These are phyloP conservation scores for Hemicentrotus pulcherrimus DNA, from an alignment of 35 echinoderm and acorn worm species.

Conservation along the genomic window DNA sequence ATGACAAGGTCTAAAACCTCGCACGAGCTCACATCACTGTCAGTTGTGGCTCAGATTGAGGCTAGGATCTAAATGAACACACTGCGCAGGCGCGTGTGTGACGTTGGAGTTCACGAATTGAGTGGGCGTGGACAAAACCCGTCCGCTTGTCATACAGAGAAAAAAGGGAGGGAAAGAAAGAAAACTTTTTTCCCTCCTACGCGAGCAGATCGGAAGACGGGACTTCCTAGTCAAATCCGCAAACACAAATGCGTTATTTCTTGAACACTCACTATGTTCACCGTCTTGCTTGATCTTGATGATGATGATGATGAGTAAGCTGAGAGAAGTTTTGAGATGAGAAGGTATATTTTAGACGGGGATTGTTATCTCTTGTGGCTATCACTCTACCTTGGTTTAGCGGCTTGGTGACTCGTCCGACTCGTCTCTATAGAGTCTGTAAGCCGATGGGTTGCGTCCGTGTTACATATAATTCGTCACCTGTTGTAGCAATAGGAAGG, in stretches of 20 bases:
- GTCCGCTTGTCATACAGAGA: neutral
- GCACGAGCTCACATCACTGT: slow-evolving; percentile 1
- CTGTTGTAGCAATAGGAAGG: neutral
- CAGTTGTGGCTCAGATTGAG: neutral
- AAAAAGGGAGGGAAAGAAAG: neutral
- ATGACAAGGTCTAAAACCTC: neutral
- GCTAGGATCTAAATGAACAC: neutral
- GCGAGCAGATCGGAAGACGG: neutral
- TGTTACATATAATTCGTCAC: neutral
- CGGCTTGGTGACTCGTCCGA: neutral
- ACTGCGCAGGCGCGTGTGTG: neutral
- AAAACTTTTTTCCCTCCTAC: neutral
- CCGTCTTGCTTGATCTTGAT: neutral
- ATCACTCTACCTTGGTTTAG: neutral
- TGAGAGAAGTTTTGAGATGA: neutral
- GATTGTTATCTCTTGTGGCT: neutral
- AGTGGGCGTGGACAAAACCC: neutral
- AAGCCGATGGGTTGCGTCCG: neutral
- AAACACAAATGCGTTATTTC: slow-evolving; percentile 4
- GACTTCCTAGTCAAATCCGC: neutral
- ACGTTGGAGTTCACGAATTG: neutral
- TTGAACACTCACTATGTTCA: neutral
- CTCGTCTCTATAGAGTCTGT: neutral
- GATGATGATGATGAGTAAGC: neutral
- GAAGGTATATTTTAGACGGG: neutral